These are phyloP conservation scores for Dyspetes luteomarginatus DNA, from an alignment of 2,888 invertebrate species.

Conservation along the genomic window DNA sequence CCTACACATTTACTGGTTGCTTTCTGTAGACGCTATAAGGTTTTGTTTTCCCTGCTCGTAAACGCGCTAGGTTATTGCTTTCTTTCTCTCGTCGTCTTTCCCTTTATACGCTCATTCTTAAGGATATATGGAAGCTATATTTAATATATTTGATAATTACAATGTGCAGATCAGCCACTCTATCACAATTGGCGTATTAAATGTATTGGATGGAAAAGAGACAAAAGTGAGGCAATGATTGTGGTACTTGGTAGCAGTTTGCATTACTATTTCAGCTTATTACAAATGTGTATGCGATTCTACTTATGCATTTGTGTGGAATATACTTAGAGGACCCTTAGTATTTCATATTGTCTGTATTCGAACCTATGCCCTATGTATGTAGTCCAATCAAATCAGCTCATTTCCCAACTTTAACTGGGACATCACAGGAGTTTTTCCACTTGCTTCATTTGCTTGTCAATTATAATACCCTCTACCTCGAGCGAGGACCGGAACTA, in stretches of 20 bases:
- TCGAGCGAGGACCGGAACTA: no score
- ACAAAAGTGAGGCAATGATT: neutral
- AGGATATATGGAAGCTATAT: no score
- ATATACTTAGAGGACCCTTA: no score
- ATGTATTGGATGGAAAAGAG: neutral
- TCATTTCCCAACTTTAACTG: no score
- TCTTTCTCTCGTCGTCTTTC: slow-evolving; percentile 1
- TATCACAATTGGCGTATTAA: neutral
- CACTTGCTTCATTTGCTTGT: no score
- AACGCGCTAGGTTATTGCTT: neutral
- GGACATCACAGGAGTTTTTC: no score
- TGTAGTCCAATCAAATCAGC: no score
- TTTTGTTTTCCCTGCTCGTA: slow-evolving; percentile 17
- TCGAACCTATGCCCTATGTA: no score
- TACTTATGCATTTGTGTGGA: no score
- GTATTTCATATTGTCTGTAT: no score
- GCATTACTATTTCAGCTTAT: neutral
- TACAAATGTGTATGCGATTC: no score
- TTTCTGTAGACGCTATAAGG: neutral
- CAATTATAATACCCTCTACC: no score
- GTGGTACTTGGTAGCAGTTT: neutral
- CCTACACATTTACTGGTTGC: slow-evolving; percentile 15
- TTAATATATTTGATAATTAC: slow-evolving; percentile 3
- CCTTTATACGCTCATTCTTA: neutral
- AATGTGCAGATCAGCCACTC: neutral